Evolutionary conservation across 2,888 invertebrate species (phyloP), one percentile per base, ranked within the genome.

Genomic region (Polylopha cassiicola): DNA sequence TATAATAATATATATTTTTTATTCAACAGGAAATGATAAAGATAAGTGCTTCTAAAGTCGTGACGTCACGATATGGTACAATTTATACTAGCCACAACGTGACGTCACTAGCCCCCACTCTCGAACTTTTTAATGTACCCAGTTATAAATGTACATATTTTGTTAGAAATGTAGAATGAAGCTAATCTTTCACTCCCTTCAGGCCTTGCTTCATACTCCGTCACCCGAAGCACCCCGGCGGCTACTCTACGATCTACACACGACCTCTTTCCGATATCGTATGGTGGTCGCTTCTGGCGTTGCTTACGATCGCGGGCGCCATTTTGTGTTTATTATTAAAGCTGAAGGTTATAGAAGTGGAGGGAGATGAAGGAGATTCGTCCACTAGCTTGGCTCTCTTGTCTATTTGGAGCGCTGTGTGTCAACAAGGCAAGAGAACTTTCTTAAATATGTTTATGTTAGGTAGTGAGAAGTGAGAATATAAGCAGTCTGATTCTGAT

Each of bases 121-220:
- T n/a, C n/a, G n/a, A n/a, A n/a, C n/a, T n/a, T n/a, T n/a, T n/a
- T n/a, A n/a, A n/a, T n/a, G n/a, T n/a, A n/a, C n/a, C n/a, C n/a
- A n/a, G n/a, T n/a, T n/a, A n/a, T n/a, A n/a, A n/a, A n/a, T n/a
- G n/a, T n/a, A n/a, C n/a, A n/a, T n/a, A n/a, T n/a, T n/a, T n/a
- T n/a, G n/a, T n/a, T n/a, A n/a, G n/a, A n/a, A n/a, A n/a, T n/a
- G n/a, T n/a, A n/a, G n/a, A n/a, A n/a, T n/a, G n/a, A n/a, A n/a
- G n/a, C n/a, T n/a, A n/a, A 7, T 13, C 0, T n/a, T n/a, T 23
- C 30, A 8, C 37, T 7, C 20, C 46, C 61, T 63, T 16, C 59
- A 91, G 91, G 43, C 88, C 89, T 1, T 80, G 87, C 27, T 90
- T 92, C 57, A 88, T 92, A 43, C 90, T 92, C 55, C 89, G 91